phyloP scores from a whole-genome alignment of 2,888 invertebrate species.

The Acanthopleura granulata region DNA sequence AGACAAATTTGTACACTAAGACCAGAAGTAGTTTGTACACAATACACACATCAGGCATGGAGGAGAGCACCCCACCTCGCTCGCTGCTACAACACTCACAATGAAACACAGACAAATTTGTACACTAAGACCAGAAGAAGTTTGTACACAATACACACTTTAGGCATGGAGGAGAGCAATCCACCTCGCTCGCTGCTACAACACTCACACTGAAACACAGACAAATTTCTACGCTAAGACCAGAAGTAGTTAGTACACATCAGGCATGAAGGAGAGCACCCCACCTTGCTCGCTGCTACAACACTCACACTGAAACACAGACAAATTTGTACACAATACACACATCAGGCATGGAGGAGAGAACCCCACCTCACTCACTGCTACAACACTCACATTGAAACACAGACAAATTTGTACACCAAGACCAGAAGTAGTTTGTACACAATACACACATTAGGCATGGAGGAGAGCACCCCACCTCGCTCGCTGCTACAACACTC shows the following conservation, averaged over 20 bases:
- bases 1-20: background rate
- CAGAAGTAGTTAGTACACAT: slow-evolving; percentile 82
- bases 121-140: slow-evolving; percentile 78
- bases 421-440: slow-evolving; percentile 78
- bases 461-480: slow-evolving; percentile 75
- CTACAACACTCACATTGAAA: slow-evolving; percentile 84
- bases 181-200: slow-evolving; percentile 78
- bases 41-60: slow-evolving; percentile 89
- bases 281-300: slow-evolving; percentile 78
- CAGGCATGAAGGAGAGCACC: slow-evolving; percentile 80
- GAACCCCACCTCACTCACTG: slow-evolving; percentile 76
- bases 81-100: slow-evolving; percentile 83
- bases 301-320: slow-evolving; percentile 79
- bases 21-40: slow-evolving; percentile 80
- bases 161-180: slow-evolving; percentile 80
- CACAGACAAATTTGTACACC: slow-evolving; percentile 14
- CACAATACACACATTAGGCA: slow-evolving; percentile 91
- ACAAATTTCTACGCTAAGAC: background rate
- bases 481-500: slow-evolving; percentile 81
- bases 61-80: slow-evolving; percentile 75
- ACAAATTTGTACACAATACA: slow-evolving; percentile 86
- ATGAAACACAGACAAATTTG: slow-evolving; percentile 70
- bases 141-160: slow-evolving; percentile 88
- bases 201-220: slow-evolving; percentile 79
- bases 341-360: slow-evolving; percentile 82